A percentile compares a stretch with the other conserved stretches of the same genome.
These are phyloP conservation scores for Chrysolina americana DNA, from an alignment of 2,888 invertebrate species.

Conservation along the genomic window DNA sequence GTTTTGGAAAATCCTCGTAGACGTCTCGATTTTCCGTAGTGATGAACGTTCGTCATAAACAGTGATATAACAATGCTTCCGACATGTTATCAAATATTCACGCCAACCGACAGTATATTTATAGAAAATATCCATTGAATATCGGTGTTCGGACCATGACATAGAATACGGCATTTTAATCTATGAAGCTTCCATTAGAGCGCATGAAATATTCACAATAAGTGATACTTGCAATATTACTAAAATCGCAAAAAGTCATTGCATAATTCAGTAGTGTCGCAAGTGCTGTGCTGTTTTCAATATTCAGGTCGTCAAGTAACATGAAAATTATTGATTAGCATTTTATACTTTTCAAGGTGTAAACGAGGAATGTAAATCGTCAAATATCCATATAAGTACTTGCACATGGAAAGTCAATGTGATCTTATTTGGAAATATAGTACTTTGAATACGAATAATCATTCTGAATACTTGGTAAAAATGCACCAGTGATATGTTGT, in stretches of 20 bases:
- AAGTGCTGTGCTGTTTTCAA: slow-evolving; percentile 4
- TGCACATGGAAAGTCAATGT: no score
- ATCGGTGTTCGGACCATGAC: not conserved
- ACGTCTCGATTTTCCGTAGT: no score
- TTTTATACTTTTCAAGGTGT: not conserved
- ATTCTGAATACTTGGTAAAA: no score
- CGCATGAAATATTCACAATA: slow-evolving; percentile 5
- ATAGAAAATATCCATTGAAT: not conserved
- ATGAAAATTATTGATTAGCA: not conserved
- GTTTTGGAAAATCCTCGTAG: no score
- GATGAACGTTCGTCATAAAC: no score
- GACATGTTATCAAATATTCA: no score
- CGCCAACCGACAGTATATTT: not conserved
- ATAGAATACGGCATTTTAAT: slow-evolving; percentile 6
- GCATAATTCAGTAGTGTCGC: not conserved
- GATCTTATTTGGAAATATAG: no score
- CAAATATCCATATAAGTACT: no score
- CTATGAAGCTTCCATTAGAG: slow-evolving; percentile 10
- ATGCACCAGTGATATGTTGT: no score
- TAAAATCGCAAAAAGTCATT: not conserved
- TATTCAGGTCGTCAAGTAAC: not conserved
- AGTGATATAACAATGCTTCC: no score
- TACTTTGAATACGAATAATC: no score
- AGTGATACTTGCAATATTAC: slow-evolving; percentile 20
- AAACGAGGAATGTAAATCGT: no score